Evolutionary conservation across 2,113 vertebrate species (phyloP), one percentile per base, ranked within the genome.

Genomic region (Anarrhichthys ocellatus): DNA sequence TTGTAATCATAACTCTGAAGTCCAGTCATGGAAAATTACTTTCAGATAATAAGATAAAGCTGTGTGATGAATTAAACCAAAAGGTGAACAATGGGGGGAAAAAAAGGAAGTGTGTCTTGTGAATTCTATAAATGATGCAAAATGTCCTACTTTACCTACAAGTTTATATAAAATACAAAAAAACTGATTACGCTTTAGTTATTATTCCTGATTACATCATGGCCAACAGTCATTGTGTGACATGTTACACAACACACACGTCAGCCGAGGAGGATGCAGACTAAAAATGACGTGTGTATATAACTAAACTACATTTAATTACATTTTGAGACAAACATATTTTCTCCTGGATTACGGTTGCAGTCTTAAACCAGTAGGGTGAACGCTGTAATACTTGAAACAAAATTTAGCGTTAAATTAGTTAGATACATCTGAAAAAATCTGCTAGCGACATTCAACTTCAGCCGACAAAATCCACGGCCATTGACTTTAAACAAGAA

Each of bases 11-110:
- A 77, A 63, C 62, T 72, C 50, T 1, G 5, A 70, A 15, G 58
- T 50, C 46, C 34, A 70, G 56, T 50, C n/a, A 76, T 56, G 68
- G 29, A 80, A 83, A 83, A 85, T 82, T 56, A 15, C 73, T 72
- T 83, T 76, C 46, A 62, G 40, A 78, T 85, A 69, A 86, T 81
- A 71, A 73, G 77, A 56, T 67, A 38, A 4, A n/a, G 46, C 34
- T 9, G 8, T 66, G 59, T 64, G 34, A 87, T 81, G 15, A 54
- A 65, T 32, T n/a, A n/a, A 54, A 77, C 5, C 38, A 73, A 82
- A 67, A 59, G 18, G 22, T 20, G 0, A 15, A 69, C 34, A 34
- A 34, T 34, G 34, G 34, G 3, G 48, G 27, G 29, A 24, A 52
- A 17, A n/a, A 46, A 46, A 46, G 3, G 44, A 27, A 67, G 1